Base-by-base conservation (phyloP, 2,797 vertebrate genomes). In the Propithecus perrieri region DNA sequence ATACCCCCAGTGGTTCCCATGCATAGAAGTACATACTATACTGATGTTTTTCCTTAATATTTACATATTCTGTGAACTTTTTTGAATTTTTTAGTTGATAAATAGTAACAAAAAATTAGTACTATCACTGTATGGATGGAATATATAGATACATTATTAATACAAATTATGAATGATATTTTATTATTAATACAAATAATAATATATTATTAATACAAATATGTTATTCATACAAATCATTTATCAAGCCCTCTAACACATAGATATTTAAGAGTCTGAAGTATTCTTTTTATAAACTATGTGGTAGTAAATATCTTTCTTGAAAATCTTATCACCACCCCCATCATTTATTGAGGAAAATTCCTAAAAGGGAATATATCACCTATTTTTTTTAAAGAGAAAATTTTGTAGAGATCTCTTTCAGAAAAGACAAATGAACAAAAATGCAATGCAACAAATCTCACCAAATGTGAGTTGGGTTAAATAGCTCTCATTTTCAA, bases 401-500 rank as follows among this genome's bases (percentile, higher is more conserved):
- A 61, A 61, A 63, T 20, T 30, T 14, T 18, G 4, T 20, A 3
- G 20, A 1, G 2, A 5, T 28, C 10, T 67, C n/a, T 65, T 30
- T 46, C 12, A 72, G 35, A 78, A 91, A n/a, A 26, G 20, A 26
- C 15, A 81, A 67, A 33, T 7, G 15, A 22, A 11, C 8, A 57
- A 35, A 67, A 3, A 1, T 17, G 1, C 9, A 0, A 61, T 11
- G 8, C 72, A 83, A 33, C 84, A 38, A 94, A 79, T 57, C 6
- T 90, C 24, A 75, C 93, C 87, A 95, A 88, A 20, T 7, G 93
- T 92, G 72, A 46, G 65, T 53, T 83, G 59, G 95, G 69, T 95
- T 91, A 97, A 53, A 96, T 48, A 89, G 8, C 10, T 89, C 30
- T 91, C 35, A 78, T 91, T 96, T 96, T 24, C 12, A 65, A 92